Percentiles rank a stretch among this genome's conserved stretches.
phyloP scores from a whole-genome alignment of 2,888 invertebrate genomes.

The Mellilla xanthometata region DNA sequence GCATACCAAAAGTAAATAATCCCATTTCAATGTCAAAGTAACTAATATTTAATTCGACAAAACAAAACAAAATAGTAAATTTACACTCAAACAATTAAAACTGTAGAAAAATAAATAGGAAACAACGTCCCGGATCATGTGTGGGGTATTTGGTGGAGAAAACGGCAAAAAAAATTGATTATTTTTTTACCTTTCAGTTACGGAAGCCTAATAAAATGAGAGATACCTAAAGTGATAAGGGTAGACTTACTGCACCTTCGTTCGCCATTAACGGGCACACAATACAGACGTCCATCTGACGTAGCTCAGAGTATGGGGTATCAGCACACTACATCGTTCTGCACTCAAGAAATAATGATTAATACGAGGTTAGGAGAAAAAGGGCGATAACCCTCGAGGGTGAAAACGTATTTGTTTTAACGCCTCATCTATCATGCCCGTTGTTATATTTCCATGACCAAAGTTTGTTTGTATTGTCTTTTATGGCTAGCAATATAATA shows the following conservation, averaged over 20 bases:
- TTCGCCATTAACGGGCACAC: slow-evolving; percentile 10
- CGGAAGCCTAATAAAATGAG: too few relatives aligned
- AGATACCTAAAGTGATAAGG: not conserved
- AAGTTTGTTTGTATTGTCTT: not conserved
- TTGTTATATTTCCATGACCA: slow-evolving; percentile 27
- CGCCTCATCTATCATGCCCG: slow-evolving; percentile 43
- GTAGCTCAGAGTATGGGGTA: slow-evolving; percentile 20
- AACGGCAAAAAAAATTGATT: too few relatives aligned
- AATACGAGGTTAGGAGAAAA: slow-evolving; percentile 50
- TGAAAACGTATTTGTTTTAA: slow-evolving; percentile 51
- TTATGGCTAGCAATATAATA: too few relatives aligned
- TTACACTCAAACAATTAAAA: too few relatives aligned
- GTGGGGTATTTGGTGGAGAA: too few relatives aligned
- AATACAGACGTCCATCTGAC: slow-evolving; percentile 14
- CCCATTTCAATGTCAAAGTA: too few relatives aligned
- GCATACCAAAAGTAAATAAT: too few relatives aligned
- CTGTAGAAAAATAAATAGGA: too few relatives aligned
- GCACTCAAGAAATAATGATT: slow-evolving; percentile 72
- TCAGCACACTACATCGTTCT: slow-evolving; percentile 57
- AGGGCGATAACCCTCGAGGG: slow-evolving; percentile 35
- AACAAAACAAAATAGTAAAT: too few relatives aligned
- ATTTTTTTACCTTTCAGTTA: too few relatives aligned
- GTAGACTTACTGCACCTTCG: not conserved
- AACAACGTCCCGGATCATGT: too few relatives aligned
- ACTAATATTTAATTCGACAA: too few relatives aligned